phyloP scores from a whole-genome alignment of 1,140 invertebrate genomes.

The Platorchestia sp. region DNA sequence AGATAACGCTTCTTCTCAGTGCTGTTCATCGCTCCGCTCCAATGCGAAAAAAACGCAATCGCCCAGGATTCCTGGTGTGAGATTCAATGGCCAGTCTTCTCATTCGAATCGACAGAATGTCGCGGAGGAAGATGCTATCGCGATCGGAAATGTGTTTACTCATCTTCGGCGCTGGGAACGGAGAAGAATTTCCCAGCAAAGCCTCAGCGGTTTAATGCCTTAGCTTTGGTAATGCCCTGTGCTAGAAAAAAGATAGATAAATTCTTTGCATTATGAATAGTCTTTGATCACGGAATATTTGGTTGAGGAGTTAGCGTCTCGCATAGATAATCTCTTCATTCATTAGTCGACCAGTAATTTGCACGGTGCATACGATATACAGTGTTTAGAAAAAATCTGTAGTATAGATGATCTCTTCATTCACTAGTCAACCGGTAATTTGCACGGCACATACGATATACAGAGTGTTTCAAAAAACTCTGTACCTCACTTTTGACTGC shows the following conservation, averaged over 20 bases:
- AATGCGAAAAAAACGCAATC: neutral
- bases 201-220: too few species aligned
- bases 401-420: neutral
- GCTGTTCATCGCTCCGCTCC: neutral
- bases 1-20: neutral
- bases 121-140: slow-evolving; percentile 21
- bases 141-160: neutral
- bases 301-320: neutral
- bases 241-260: neutral
- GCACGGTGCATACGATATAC: too few species aligned
- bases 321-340: neutral
- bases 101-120: slow-evolving; percentile 42
- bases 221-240: neutral
- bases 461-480: too few species aligned
- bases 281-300: neutral
- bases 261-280: neutral
- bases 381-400: too few species aligned
- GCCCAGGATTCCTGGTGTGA: neutral
- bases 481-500: too few species aligned
- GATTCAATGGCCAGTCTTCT: slow-evolving; percentile 36
- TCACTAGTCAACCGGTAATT: neutral
- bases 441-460: neutral
- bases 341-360: neutral
- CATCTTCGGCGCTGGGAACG: neutral
- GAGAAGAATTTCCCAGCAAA: neutral